Evolutionary conservation across 92 coral and sea anemone genomes (phyloP), one percentile per base, ranked within the genome.

Genomic region (Phenganax subtilis): DNA sequence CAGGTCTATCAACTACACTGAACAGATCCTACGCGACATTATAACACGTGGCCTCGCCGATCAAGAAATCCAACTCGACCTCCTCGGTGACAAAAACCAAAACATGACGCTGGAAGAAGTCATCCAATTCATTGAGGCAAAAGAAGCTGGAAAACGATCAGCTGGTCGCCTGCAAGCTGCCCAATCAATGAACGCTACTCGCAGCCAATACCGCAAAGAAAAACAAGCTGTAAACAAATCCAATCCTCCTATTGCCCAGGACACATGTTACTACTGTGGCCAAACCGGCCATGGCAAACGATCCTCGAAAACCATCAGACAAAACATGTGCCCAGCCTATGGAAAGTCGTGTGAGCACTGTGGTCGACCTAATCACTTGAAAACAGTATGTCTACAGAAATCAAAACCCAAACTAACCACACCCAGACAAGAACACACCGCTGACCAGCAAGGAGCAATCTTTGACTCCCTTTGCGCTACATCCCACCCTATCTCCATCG

Each of bases 201-300:
- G 74, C 15, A 83, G 86, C 52, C 81, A 71, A 56, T 81, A 81
- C 10, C 30, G 56, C 62, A 71, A 71, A 20, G 79, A 17, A 8
- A 70, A 81, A 47, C 77, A 55, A 27, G 63, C 44, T 4, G 72
- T 37, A 71, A 54, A 28, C 51, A 82, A 57, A 12, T 12, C 70
- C 61, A 1, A 44, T 4, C 70, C 57, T 44, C 79, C 54, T 51
- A 31, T 29, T 51, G 54, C 70, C 15, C 55, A 56, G 58, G 12
- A 71, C 16, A 30, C 16, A 44, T 80, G 91, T 71, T 52, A 37
- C 14, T 90, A 80, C 54, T 88, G 93, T 54, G 78, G 82, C 29
- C 77, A 69, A 37, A 81, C 55, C 0, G 90, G 93, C 51, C 90
- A 90, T 57, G 90, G 90, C 72, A 82, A 68, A 74, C 82, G 47